Evolutionary conservation across 2,888 invertebrate genomes (phyloP), one percentile per base, ranked within the genome.

Genomic region (Timema podura): DNA sequence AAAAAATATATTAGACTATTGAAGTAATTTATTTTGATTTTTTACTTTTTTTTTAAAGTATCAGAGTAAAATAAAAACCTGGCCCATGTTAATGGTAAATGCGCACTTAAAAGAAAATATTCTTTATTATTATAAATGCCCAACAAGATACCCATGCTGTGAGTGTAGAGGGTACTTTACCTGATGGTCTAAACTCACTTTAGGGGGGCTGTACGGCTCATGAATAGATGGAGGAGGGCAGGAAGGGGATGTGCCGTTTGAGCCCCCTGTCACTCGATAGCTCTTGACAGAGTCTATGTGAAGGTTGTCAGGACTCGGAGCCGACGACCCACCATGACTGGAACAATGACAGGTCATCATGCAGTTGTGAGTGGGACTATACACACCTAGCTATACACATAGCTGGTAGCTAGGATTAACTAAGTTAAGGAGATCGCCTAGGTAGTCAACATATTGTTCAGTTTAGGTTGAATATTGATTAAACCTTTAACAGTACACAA

Each of bases 211-310:
- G 68, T 74, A 76, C 9, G 76, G 75, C 67, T 76, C 74, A 51
- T 69, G 64, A 48, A 71, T 70, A 51, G 75, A 67, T 11, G 74
- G 74, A 48, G 73, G 73, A n/a, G 74, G 75, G 49, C 72, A 74
- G n/a, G 73, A 68, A 44, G 71, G 48, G 11, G 71, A 48, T 13
- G 79, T 81, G 15, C 82, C 82, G 70, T 82, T 82, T 3, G 80
- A 75, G 16, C 80, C 79, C 11, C 30, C 30, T 30, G 30, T 30
- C 30, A 30, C 30, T 30, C 30, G 30, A 30, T 30, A 30, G 30
- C 30, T 30, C 3, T 30, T 30, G 30, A 30, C 30, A 30, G 30
- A 30, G 30, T 30, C 30, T 30, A 30, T 59, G 49, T 73, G 72
- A 64, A 73, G 71, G 45, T 69, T 71, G 48, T 73, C 73, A 61